phyloP scores from a whole-genome alignment of 2,888 invertebrate genomes.

The Troilus luridus region DNA sequence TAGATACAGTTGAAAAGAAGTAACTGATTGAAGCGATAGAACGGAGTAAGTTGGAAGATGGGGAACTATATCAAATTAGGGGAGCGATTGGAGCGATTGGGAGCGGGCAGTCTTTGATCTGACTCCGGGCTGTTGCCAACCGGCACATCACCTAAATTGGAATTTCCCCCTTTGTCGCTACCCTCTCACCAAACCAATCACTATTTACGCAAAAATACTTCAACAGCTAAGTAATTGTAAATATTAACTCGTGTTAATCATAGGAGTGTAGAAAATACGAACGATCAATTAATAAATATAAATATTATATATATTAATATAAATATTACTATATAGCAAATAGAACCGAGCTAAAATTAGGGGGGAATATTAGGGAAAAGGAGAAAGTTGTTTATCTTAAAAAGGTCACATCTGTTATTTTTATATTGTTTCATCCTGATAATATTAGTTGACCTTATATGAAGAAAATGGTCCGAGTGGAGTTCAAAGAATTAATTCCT shows the following conservation, averaged over 20 bases:
- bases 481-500: no score
- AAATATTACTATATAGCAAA: no score
- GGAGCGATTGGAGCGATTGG: not conserved
- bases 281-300: no score
- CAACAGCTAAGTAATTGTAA: not conserved
- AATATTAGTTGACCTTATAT: no score
- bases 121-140: constrained; percentile 21
- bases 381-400: no score
- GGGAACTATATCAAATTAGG: constrained; percentile 21
- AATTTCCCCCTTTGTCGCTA: constrained; percentile 11
- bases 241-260: not conserved
- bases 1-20: not conserved
- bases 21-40: constrained; percentile 24
- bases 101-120: constrained; percentile 15
- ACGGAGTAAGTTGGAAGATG: not conserved
- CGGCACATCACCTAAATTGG: constrained; percentile 36
- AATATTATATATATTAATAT: no score
- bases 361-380: no score
- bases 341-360: no score
- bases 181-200: not conserved
- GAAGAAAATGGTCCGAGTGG: no score
- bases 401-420: no score
- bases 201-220: constrained; percentile 25
- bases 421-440: no score
- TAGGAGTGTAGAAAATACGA: no score